Evolutionary conservation across 1,140 invertebrate species (phyloP).

Genomic region (Euura saliciscinereae): DNA sequence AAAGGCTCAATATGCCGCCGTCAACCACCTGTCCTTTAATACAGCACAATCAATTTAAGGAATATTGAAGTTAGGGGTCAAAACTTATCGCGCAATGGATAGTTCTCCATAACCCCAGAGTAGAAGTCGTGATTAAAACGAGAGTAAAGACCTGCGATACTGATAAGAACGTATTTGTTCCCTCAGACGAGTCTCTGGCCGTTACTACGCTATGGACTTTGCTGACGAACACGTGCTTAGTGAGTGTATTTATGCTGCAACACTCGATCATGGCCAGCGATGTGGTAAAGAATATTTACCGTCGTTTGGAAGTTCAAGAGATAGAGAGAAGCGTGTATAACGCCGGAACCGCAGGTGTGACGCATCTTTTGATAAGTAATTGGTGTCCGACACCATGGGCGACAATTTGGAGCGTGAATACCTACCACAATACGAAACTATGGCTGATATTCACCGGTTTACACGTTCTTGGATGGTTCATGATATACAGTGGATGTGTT

Average conservation of each 20-base stretch:
- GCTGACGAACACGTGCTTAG: constrained; percentile 51
- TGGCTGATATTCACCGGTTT: constrained; percentile 57
- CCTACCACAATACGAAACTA: constrained; percentile 43
- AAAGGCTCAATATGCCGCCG: too few species aligned
- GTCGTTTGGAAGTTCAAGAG: constrained; percentile 49
- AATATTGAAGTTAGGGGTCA: too few species aligned
- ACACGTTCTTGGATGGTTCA: constrained; percentile 63
- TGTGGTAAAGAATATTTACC: constrained; percentile 49
- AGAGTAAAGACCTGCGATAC: too few species aligned
- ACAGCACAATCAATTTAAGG: not conserved
- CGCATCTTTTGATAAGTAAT: constrained; percentile 51
- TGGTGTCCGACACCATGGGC: constrained; percentile 55
- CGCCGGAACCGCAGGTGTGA: constrained; percentile 33
- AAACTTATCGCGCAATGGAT: too few species aligned
- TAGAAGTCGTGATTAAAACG: too few species aligned
- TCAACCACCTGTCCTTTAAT: too few species aligned
- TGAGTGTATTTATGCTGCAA: constrained; percentile 60
- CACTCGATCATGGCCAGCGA: constrained; percentile 60
- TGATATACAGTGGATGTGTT: constrained; percentile 67
- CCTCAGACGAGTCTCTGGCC: constrained; percentile 39
- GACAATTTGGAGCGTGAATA: constrained; percentile 59
- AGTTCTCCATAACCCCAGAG: too few species aligned
- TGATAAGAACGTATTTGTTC: not conserved
- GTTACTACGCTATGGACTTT: constrained; percentile 39
- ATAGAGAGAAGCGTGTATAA: constrained; percentile 62